Evolutionary conservation across 2,888 invertebrate genomes (phyloP).

Genomic region (Scrobipalpa atriplicella): DNA sequence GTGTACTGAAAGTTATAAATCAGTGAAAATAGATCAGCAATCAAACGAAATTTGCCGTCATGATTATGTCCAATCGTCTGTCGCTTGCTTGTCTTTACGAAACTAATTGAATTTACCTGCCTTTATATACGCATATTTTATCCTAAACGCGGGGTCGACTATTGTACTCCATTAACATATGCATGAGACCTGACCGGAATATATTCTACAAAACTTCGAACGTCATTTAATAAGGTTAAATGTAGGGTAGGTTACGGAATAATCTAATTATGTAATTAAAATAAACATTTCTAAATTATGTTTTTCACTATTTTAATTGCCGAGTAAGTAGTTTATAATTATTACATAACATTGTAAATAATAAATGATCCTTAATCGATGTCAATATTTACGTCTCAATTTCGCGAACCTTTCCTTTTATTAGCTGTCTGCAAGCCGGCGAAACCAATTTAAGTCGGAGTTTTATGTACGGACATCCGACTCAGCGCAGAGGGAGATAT

Average conservation of each 20-base stretch:
- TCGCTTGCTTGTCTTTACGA: background rate
- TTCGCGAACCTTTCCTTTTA: background rate
- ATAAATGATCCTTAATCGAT: constrained; percentile 9
- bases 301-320: background rate
- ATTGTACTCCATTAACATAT: constrained; percentile 3
- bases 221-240: constrained; percentile 1
- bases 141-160: constrained; percentile 5
- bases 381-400: constrained; percentile 6
- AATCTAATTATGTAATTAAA: background rate
- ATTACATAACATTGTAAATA: constrained; percentile 8
- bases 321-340: too few species aligned
- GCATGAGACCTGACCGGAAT: background rate
- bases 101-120: background rate
- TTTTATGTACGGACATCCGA: constrained; percentile 15
- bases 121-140: background rate
- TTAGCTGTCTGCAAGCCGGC: constrained; percentile 8
- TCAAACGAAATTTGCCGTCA: background rate
- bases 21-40: background rate
- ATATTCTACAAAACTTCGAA: constrained; percentile 1
- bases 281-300: background rate
- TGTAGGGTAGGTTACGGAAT: background rate
- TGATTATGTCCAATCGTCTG: background rate
- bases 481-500: constrained; percentile 8
- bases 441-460: constrained; percentile 15
- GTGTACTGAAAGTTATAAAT: too few species aligned